These are phyloP conservation scores for Micromys minutus DNA, from an alignment of 2,113 vertebrate genomes.

Conservation along the genomic window DNA sequence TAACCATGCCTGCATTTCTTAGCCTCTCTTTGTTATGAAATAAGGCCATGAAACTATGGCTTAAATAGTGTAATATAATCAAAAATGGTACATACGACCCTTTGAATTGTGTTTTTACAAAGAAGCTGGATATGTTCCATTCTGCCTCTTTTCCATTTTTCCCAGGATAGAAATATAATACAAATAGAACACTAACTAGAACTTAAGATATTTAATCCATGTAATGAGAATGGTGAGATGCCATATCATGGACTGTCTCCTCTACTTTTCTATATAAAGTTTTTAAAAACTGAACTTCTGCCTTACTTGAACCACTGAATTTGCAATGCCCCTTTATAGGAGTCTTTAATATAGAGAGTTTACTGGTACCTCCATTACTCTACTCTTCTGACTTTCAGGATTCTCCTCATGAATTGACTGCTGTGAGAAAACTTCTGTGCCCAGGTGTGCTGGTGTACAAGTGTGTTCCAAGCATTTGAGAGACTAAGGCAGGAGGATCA, in stretches of 20 bases:
- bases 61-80: conserved; percentile 19
- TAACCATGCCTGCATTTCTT: not conserved
- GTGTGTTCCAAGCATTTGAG: not conserved
- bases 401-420: not conserved
- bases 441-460: not conserved
- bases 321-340: not conserved
- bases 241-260: not conserved
- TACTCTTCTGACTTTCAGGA: not conserved
- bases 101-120: not conserved
- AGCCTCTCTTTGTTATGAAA: not conserved
- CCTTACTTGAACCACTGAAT: not conserved
- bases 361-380: not conserved
- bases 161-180: not conserved
- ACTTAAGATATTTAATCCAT: conserved; percentile 19
- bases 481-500: not conserved
- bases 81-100: conserved; percentile 9
- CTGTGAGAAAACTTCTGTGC: not conserved
- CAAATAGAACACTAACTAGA: not conserved
- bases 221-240: not conserved
- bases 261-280: not conserved
- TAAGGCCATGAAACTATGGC: conserved; percentile 3
- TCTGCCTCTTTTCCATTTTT: conserved; percentile 19
- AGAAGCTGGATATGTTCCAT: not conserved
- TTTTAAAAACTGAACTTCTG: not conserved
- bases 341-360: not conserved